Conservation (phyloP, 1,140 invertebrate species). For the Achroia grisella region DNA sequence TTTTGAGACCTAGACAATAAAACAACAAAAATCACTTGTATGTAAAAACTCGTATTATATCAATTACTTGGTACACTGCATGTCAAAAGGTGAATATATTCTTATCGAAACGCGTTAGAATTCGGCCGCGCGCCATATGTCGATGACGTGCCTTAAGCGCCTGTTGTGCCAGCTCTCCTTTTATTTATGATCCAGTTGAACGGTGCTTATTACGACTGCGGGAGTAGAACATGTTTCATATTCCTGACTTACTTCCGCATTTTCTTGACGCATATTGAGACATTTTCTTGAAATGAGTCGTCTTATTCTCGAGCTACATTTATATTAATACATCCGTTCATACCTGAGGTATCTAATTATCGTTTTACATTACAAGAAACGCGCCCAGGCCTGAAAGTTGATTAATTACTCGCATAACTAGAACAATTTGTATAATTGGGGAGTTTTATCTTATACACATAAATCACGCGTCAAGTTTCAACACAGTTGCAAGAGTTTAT, state of each 20-base stretch:
- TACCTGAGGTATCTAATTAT: no score
- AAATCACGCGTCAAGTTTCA: conserved; percentile 29
- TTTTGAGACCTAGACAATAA: conserved; percentile 1
- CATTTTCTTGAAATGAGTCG: conserved; percentile 24
- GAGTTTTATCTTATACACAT: conserved; percentile 19
- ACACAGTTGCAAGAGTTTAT: conserved; percentile 36
- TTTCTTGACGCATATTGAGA: conserved; percentile 44
- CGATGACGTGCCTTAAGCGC: conserved; percentile 43
- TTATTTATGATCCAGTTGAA: conserved; percentile 60
- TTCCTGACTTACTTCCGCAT: conserved; percentile 29
- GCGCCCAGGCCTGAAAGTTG: not conserved
- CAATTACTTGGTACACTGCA: not conserved
- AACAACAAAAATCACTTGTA: conserved; percentile 1
- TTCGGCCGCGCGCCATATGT: conserved; percentile 44
- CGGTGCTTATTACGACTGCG: conserved; percentile 51
- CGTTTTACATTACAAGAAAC: no score
- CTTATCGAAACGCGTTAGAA: conserved; percentile 40
- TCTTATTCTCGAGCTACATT: not conserved
- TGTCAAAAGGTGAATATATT: conserved; percentile 25
- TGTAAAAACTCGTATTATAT: conserved; percentile 6
- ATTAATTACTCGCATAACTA: conserved; percentile 22
- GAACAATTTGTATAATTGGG: conserved; percentile 18
- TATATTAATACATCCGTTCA: not conserved
- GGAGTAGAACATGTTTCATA: conserved; percentile 49
- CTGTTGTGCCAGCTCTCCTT: conserved; percentile 42